These are phyloP conservation scores for Cerceris ruficornis DNA, from an alignment of 2,888 invertebrate genomes.

Conservation along the genomic window DNA sequence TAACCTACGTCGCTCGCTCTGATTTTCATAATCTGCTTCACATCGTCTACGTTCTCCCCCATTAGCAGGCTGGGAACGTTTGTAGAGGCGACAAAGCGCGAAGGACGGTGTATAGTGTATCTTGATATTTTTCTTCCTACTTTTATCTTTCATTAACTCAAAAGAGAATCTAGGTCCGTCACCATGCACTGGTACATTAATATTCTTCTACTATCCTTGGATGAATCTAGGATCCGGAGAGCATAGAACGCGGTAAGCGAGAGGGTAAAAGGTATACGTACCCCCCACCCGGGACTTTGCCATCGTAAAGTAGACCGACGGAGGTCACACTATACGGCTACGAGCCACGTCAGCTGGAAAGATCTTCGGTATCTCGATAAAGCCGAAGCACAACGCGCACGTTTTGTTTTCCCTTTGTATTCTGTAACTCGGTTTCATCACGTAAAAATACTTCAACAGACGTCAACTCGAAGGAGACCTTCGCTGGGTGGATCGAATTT, in stretches of 20 bases:
- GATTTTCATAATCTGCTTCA: constrained; percentile 67
- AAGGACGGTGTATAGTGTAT: constrained; percentile 14
- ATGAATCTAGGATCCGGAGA: constrained; percentile 36
- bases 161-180: constrained; percentile 21
- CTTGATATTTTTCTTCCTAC: constrained; percentile 2
- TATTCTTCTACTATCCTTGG: constrained; percentile 49
- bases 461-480: neutral
- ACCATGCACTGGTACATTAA: constrained; percentile 33
- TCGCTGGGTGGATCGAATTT: neutral
- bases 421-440: neutral
- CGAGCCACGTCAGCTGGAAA: constrained; percentile 65
- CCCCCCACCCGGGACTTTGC: constrained; percentile 29
- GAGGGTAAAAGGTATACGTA: constrained; percentile 54
- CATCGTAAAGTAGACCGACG: constrained; percentile 63
- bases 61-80: constrained; percentile 16
- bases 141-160: neutral
- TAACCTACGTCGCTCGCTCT: constrained; percentile 64
- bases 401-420: constrained; percentile 29
- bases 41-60: constrained; percentile 40
- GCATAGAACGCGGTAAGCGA: constrained; percentile 22
- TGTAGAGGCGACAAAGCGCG: constrained; percentile 7
- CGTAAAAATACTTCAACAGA: neutral
- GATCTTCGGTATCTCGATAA: constrained; percentile 57
- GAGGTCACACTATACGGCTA: constrained; percentile 54
- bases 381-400: constrained; percentile 28